Percentiles rank a stretch among this genome's conserved stretches.
phyloP scores from a whole-genome alignment of 2,888 invertebrate species.

The Mallateleia sp. region DNA sequence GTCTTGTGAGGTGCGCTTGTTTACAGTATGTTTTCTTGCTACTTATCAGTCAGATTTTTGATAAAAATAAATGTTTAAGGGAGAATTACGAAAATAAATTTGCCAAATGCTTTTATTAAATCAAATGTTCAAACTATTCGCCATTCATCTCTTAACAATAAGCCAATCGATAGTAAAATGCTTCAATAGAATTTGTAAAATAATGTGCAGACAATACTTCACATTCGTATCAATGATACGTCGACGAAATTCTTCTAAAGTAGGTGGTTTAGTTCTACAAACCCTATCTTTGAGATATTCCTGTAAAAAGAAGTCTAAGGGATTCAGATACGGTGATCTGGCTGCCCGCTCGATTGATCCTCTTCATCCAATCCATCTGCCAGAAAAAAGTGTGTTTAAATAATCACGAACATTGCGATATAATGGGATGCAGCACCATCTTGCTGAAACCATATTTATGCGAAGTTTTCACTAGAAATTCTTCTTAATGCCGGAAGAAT shows the following conservation, averaged over 20 bases:
- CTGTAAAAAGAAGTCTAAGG: background rate
- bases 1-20: no score
- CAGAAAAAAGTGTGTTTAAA: background rate
- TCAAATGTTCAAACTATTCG: no score
- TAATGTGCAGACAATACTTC: conserved; percentile 22
- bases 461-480: background rate
- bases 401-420: background rate
- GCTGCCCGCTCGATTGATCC: background rate
- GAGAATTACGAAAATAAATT: no score
- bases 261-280: conserved; percentile 18
- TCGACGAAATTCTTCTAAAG: no score
- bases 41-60: no score
- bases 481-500: conserved; percentile 38
- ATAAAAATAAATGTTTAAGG: no score
- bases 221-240: conserved; percentile 43
- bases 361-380: background rate
- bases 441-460: no score
- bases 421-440: no score
- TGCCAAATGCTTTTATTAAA: background rate
- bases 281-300: background rate
- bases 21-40: no score
- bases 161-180: no score
- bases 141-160: background rate
- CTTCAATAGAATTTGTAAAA: no score
- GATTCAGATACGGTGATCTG: conserved; percentile 7